A percentile compares a stretch with the other conserved stretches of the same genome.
These are phyloP conservation scores for Aythya baeri DNA, from an alignment of 2,113 vertebrate species.

Conservation along the genomic window DNA sequence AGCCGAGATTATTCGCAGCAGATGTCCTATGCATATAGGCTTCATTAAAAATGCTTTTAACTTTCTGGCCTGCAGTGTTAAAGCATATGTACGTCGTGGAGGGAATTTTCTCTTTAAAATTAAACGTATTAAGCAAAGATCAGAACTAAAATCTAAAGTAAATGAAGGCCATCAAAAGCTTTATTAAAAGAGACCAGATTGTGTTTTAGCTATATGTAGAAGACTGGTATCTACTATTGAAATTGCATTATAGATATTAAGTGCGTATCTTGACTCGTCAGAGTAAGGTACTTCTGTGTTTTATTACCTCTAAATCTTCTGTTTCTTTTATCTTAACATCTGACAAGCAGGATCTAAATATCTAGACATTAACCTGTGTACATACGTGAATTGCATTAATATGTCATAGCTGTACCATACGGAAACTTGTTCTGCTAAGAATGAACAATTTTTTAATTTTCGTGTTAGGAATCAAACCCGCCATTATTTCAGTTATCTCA, in stretches of 20 bases:
- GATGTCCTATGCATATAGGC: slow-evolving; percentile 20
- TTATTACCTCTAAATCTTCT: slow-evolving; percentile 16
- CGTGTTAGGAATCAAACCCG: background rate
- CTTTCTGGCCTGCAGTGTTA: background rate
- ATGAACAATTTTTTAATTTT: background rate
- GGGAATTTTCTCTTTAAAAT: background rate
- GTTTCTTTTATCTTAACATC: slow-evolving; percentile 25
- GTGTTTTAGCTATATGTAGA: slow-evolving; percentile 23
- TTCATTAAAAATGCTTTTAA: slow-evolving; percentile 45
- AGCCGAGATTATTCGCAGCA: slow-evolving; percentile 40
- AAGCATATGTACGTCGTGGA: background rate
- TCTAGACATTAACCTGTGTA: background rate
- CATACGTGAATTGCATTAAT: background rate
- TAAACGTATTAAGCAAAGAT: slow-evolving; percentile 13
- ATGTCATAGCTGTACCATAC: background rate
- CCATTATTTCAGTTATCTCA: background rate
- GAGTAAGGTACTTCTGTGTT: background rate
- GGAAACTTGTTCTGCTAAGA: background rate
- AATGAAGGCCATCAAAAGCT: background rate
- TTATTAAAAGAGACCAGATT: slow-evolving; percentile 1
- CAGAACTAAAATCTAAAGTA: slow-evolving; percentile 5
- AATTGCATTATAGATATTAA: slow-evolving; percentile 9
- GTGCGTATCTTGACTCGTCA: slow-evolving; percentile 37
- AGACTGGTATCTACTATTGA: background rate
- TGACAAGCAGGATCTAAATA: background rate